These are phyloP conservation scores for Nomada fabriciana DNA, from an alignment of 2,888 invertebrate genomes.

Conservation along the genomic window DNA sequence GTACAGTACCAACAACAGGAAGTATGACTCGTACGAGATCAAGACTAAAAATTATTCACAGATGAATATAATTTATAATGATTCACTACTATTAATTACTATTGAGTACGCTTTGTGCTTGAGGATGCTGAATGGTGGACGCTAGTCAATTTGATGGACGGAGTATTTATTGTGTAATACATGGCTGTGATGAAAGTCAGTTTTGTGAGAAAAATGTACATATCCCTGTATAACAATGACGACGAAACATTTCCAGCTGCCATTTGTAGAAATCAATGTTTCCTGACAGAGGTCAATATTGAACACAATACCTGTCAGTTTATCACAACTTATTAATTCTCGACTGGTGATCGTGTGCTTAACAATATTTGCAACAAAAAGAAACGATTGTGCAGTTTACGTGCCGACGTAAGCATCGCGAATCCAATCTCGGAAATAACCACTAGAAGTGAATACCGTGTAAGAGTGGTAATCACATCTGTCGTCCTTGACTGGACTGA, in stretches of 20 bases:
- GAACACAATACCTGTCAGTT: neutral
- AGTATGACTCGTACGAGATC: neutral
- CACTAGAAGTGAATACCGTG: conserved; percentile 67
- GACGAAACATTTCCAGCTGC: neutral
- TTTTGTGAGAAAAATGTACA: too few relatives aligned
- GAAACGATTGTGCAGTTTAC: conserved; percentile 28
- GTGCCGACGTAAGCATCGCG: conserved; percentile 56
- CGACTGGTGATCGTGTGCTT: conserved; percentile 3
- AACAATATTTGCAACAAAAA: conserved; percentile 5
- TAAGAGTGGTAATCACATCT: conserved; percentile 69
- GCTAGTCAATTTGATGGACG: too few relatives aligned
- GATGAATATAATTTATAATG: too few relatives aligned
- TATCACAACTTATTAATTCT: neutral
- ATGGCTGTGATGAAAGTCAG: too few relatives aligned
- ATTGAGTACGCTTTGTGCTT: too few relatives aligned
- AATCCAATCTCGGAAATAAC: conserved; percentile 72
- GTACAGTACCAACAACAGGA: neutral
- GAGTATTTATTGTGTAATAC: too few relatives aligned
- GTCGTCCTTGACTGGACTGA: conserved; percentile 60
- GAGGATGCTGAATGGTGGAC: too few relatives aligned
- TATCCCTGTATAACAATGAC: too few relatives aligned
- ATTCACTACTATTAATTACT: too few relatives aligned
- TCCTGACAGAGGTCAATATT: neutral
- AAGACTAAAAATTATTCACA: neutral
- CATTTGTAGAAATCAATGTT: neutral